phyloP scores from a whole-genome alignment of 2,888 invertebrate species.

The Halocaridina rubra region DNA sequence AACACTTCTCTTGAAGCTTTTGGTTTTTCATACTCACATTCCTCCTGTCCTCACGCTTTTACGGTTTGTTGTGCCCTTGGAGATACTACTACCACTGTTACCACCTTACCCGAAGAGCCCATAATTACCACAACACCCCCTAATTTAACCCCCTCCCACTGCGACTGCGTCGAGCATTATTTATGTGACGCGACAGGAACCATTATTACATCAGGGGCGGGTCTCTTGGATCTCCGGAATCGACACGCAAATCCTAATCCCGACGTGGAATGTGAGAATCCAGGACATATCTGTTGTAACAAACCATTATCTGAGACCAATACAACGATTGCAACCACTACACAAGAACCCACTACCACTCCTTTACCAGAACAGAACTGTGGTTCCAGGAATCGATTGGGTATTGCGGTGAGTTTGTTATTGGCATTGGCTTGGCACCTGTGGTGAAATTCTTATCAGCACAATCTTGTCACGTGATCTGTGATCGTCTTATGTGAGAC shows the following conservation, averaged over 20 bases:
- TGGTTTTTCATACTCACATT: background rate
- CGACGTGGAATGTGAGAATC: background rate
- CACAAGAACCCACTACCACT: background rate
- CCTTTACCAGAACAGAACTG: background rate
- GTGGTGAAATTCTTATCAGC: no score
- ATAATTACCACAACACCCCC: background rate
- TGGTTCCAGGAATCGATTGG: background rate
- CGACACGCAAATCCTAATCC: background rate
- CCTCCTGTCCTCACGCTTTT: background rate
- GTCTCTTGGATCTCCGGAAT: background rate
- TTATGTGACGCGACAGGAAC: conserved; percentile 20
- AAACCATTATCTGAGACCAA: background rate
- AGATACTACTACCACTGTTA: no score
- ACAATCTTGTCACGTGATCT: background rate
- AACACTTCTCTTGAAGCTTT: background rate
- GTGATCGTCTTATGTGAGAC: background rate
- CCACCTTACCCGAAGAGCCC: no score
- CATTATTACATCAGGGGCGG: conserved; percentile 3
- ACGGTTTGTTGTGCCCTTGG: background rate
- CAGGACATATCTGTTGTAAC: background rate
- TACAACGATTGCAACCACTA: background rate
- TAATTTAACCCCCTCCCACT: background rate
- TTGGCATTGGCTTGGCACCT: background rate
- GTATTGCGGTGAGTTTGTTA: background rate
- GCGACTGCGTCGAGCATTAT: conserved; percentile 57